Base-by-base conservation (phyloP, 2,113 vertebrate genomes). In the Sylvilagus bachmani region DNA sequence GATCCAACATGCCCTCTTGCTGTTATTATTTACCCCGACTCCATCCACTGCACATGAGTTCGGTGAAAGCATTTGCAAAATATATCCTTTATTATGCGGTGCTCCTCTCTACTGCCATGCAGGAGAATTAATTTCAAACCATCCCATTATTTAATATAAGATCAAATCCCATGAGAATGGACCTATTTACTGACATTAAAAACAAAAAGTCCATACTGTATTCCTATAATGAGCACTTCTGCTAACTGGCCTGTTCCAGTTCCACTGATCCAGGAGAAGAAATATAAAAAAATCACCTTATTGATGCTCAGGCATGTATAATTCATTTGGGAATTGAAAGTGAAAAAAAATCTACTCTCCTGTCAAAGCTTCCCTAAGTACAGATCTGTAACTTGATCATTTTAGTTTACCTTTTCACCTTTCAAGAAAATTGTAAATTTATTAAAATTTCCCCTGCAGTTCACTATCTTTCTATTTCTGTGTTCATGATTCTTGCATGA, bases 1-100 rank as follows among this genome's bases (percentile, higher is more conserved):
- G 93, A 93, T 93, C 80, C 49, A 96, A 70, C 31, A 73, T 96
- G 93, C 97, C 96, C 91, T 90, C 77, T 3, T 94, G 85, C 62
- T 92, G 87, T 44, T 44, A 44, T 44, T 44, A 44, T 44, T 44
- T 92, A 62, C 25, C 64, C 53, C 24, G 11, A 7, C 14, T 49
- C 67, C 71, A 89, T n/a, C 17, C 71, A 90, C 19, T 13, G 53
- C 29, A 58, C 14, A 10, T 27, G 64, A 78, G 51, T 29, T 95
- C 69, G 24, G 24, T 71, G 36, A 95, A 44, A 88, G 14, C 31
- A 83, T 93, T 97, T 93, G 74, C 75, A 94, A 93, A 96, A 93
- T 94, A 62, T 36, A 1, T 53, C 91, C 29, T 2, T 14, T 14
- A 71, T 75, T 91, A 78, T 82, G 38, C 58, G 83, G 36, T 75